Evolutionary conservation across 1,140 invertebrate species (phyloP), one percentile per base, ranked within the genome.

Genomic region (Bombus waltoni): DNA sequence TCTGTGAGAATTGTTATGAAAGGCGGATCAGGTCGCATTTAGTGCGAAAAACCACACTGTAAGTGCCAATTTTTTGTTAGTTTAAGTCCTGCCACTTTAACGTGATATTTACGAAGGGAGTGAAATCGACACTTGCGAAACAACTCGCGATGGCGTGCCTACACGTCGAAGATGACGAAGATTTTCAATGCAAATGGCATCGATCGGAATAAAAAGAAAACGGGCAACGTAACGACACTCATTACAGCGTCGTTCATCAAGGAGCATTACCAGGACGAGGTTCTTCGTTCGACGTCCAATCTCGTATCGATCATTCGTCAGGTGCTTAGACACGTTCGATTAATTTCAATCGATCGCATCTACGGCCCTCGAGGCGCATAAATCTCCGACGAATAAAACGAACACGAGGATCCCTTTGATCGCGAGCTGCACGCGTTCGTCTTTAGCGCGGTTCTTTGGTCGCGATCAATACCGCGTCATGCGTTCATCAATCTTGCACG

Each of bases 351-450:
- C 74, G 74, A 68, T 83, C 44, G 81, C 70, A 83, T 68, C 47
- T 59, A n/a, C 32, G 32, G 42, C 66, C 72, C 65, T 81, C 87
- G 77, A 38, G 71, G 72, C 75, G 87, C 77, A 88, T 89, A 89
- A 89, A 89, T 89, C 88, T 88, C 76, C 59, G 32, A 38, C 83
- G 66, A 81, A 87, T 88, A 74, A 89, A 83, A 88, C 87, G 59
- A 66, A 85, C 68, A 73, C 82, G 32, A 62, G 59, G 72, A 88
- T 77, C 68, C 47, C 74, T 89, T 88, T 88, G 86, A 88, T 87
- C 82, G 25, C 32, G 11, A 47, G 81, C 59, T 76, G 22, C 42
- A 47, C 38, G 42, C n/a, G 28, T 57, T 83, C 62, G 28, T 70
- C 74, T 76, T 82, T 73, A n/a, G 40, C 32, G 53, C n/a, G 66